A percentile compares a stretch with the other conserved stretches of the same genome.
Evolutionary conservation across 2,797 vertebrate species (phyloP).

Genomic region (Tamandua tetradactyla): DNA sequence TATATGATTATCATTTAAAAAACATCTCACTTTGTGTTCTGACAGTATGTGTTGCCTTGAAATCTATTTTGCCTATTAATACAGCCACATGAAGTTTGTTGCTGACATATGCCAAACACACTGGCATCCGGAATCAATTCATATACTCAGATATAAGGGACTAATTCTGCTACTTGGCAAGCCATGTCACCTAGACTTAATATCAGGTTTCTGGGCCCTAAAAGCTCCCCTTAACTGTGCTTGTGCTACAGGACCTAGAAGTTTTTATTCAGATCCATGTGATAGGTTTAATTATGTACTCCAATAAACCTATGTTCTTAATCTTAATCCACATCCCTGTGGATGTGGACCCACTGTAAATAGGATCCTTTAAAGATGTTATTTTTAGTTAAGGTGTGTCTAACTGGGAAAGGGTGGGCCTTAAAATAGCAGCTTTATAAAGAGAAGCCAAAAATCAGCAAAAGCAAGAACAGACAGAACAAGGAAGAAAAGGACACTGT

Average conservation of each 20-base stretch:
- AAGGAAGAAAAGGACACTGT: too few species aligned
- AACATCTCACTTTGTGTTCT: neutral
- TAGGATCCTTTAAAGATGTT: too few species aligned
- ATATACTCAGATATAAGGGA: neutral
- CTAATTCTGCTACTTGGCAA: neutral
- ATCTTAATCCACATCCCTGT: too few species aligned
- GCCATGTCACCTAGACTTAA: neutral
- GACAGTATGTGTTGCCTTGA: neutral
- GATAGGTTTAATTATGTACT: too few species aligned
- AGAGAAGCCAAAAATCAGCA: too few species aligned
- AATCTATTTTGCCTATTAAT: neutral
- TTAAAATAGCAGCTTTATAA: too few species aligned
- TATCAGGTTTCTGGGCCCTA: neutral
- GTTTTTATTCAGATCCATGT: neutral
- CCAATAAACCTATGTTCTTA: too few species aligned
- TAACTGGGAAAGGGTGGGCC: too few species aligned
- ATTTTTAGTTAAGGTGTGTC: too few species aligned
- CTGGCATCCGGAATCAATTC: neutral
- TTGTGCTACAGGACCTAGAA: neutral
- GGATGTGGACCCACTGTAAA: too few species aligned
- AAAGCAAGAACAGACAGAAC: too few species aligned
- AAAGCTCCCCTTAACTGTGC: neutral
- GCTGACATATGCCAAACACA: neutral
- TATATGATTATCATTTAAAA: neutral
- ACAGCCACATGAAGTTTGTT: neutral